Conservation (phyloP, 2,888 invertebrate genomes). For the Sminthurides aquaticus region DNA sequence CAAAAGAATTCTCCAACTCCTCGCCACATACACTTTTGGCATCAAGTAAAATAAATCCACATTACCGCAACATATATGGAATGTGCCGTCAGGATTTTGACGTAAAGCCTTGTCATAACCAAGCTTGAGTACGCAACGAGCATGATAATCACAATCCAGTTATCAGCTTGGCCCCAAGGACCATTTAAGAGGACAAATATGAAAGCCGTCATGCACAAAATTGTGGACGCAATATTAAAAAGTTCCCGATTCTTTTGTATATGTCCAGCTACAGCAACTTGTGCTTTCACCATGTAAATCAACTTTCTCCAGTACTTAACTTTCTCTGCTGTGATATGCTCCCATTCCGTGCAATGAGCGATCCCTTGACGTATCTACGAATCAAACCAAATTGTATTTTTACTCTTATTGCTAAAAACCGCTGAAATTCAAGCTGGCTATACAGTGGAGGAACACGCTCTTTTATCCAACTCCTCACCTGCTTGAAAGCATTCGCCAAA, state of each 20-base stretch:
- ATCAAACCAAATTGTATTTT: no score
- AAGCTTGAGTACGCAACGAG: neutral
- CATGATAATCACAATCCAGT: neutral
- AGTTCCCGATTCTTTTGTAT: conserved; percentile 15
- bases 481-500: neutral
- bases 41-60: neutral
- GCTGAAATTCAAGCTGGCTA: no score
- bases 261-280: neutral
- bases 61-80: conserved; percentile 10
- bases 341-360: neutral
- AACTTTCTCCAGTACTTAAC: conserved; percentile 13
- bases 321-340: conserved; percentile 1
- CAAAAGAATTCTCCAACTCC: neutral
- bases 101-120: conserved; percentile 6
- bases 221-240: neutral
- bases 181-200: neutral
- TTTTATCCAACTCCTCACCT: no score
- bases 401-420: no score
- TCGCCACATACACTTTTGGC: neutral
- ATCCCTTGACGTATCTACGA: conserved; percentile 8
- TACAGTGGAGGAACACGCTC: no score
- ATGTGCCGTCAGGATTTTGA: conserved; percentile 15
- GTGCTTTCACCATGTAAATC: conserved; percentile 6
- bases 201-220: neutral
- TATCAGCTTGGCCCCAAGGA: neutral